Conservation (phyloP, 2,113 vertebrate genomes). For the Charina bottae region DNA sequence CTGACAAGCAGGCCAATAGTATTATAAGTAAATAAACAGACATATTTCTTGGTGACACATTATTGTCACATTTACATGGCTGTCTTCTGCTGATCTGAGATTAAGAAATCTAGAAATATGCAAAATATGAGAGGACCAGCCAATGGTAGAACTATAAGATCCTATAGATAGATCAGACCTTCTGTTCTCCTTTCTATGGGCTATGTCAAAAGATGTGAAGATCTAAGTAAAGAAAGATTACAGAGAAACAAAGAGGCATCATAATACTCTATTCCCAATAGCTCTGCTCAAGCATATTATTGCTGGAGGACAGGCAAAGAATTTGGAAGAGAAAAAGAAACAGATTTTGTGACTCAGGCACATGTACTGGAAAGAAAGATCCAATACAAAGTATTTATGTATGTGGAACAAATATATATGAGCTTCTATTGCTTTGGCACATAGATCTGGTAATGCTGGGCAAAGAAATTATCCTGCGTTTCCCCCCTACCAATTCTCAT, state of each 20-base stretch:
- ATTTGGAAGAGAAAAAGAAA: not conserved
- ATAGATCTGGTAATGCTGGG: not conserved
- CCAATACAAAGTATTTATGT: not conserved
- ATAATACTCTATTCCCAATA: not conserved
- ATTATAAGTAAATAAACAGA: not conserved
- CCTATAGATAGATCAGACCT: not conserved
- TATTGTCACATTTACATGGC: not conserved
- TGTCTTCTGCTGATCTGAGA: not conserved
- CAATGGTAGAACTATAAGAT: not conserved
- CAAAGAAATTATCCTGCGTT: not conserved
- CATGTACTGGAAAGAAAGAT: not conserved
- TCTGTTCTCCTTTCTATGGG: not conserved
- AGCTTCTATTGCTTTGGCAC: not conserved
- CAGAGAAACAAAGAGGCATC: not conserved
- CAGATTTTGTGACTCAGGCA: not conserved
- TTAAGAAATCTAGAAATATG: not conserved
- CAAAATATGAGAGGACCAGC: not conserved
- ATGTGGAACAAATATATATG: not conserved
- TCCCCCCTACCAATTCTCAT: not conserved
- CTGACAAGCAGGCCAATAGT: not conserved
- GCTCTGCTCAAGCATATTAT: not conserved
- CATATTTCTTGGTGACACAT: not conserved
- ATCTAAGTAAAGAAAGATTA: not conserved
- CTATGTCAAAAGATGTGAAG: not conserved
- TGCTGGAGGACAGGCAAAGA: not conserved